A percentile compares a stretch with the other conserved stretches of the same genome.
Conservation (phyloP, 2,888 invertebrate species). For the Agonum fuliginosum region DNA sequence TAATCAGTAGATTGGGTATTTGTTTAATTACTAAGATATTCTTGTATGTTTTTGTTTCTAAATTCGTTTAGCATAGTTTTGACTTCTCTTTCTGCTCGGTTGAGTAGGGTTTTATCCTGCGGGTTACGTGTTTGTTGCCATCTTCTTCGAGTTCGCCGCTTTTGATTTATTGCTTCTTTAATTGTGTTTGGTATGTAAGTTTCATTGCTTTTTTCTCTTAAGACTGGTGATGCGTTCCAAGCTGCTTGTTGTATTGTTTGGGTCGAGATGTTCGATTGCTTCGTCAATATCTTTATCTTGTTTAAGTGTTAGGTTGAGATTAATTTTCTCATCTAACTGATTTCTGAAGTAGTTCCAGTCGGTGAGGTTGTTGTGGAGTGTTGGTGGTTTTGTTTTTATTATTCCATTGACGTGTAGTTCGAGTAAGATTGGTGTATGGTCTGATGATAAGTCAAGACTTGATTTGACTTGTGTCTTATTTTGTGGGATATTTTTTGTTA, state of each 20-base stretch:
- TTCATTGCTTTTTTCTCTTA: slow-evolving; percentile 3
- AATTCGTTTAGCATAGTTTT: slow-evolving; percentile 17
- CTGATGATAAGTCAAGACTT: slow-evolving; percentile 60
- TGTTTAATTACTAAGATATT: slow-evolving; percentile 3
- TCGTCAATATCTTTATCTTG: neutral
- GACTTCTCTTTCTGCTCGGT: slow-evolving; percentile 27
- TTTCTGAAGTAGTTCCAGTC: slow-evolving; percentile 27
- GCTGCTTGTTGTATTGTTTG: slow-evolving; percentile 24
- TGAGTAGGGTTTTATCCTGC: slow-evolving; percentile 47
- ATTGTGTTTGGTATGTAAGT: neutral
- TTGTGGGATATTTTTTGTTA: no score
- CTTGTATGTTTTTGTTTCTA: slow-evolving; percentile 32
- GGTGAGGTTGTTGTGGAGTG: slow-evolving; percentile 12
- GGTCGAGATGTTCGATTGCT: neutral
- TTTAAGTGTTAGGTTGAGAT: slow-evolving; percentile 15
- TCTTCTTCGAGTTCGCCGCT: slow-evolving; percentile 30
- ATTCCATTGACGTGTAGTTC: neutral
- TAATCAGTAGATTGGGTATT: slow-evolving; percentile 58
- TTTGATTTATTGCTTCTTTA: slow-evolving; percentile 45
- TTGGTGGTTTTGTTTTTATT: neutral
- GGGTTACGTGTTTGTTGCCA: slow-evolving; percentile 50
- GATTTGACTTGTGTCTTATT: slow-evolving; percentile 50
- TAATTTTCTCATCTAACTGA: neutral
- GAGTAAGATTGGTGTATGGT: slow-evolving; percentile 19
- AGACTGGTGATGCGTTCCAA: slow-evolving; percentile 25